Evolutionary conservation across 2,113 vertebrate genomes (phyloP).

Genomic region (Circaetus cinerascens): DNA sequence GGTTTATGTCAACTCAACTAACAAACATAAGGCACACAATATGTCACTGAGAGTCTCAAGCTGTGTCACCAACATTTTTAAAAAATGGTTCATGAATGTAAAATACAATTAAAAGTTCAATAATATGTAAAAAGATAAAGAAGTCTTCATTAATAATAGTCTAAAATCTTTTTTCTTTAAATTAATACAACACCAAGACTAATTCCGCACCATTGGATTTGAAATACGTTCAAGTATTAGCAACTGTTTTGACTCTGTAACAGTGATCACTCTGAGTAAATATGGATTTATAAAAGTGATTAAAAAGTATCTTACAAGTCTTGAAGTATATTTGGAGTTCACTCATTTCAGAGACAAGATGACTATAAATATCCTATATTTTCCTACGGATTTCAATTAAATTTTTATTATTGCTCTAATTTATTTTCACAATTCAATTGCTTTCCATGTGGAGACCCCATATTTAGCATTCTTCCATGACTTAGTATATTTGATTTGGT

Average conservation of each 20-base stretch:
- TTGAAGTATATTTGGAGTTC: background rate
- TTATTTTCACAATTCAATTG: background rate
- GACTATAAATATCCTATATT: background rate
- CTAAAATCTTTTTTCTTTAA: background rate
- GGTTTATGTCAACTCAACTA: constrained; percentile 56
- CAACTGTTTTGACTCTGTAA: background rate
- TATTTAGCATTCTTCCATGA: background rate
- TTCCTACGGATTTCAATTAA: background rate
- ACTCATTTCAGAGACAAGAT: background rate
- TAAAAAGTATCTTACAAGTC: background rate
- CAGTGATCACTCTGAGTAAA: background rate
- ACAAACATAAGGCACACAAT: constrained; percentile 60
- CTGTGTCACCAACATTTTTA: background rate
- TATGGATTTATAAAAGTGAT: background rate
- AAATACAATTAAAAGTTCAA: background rate
- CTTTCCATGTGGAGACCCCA: background rate
- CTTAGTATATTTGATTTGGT: background rate
- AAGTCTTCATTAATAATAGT: background rate
- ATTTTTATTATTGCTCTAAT: background rate
- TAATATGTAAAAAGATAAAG: background rate
- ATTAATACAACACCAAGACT: background rate
- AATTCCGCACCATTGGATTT: background rate
- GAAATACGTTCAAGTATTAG: background rate
- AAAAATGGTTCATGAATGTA: background rate
- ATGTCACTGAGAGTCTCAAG: constrained; percentile 37